Base-by-base conservation (phyloP, 35 echinoderm and acorn worm genomes). In the Holothuria glaberrima region DNA sequence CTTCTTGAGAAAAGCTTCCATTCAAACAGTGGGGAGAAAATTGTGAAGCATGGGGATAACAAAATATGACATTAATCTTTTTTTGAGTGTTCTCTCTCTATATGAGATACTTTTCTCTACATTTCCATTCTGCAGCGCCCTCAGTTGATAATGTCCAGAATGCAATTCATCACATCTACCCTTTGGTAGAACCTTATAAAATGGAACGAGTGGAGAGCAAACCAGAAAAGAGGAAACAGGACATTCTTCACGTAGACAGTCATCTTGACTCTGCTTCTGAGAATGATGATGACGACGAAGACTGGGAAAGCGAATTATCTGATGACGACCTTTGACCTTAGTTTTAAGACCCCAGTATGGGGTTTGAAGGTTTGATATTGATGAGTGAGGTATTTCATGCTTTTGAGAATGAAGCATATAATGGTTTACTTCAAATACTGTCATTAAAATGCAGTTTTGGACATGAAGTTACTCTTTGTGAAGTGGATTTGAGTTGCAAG, bases 111-210 rank as follows among this genome's bases (percentile, higher is more conserved):
- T 65, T 20, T 16, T 65, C 7, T 65, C 2, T 65, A 3, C 10
- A 24, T 28, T 65, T 28, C 60, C 26, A 22, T 21, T 21, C 62
- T 30, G 26, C 91, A 94, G 93, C 93, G 24, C 93, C 93, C 48
- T 91, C 82, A 45, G 93, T 94, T n/a, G 89, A 80, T 14, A 94
- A 94, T 75, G 77, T 94, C 89, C 73, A 86, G 17, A 48, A 48
- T 80, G 93, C 93, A 27, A 94, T 94, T 62, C 68, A 94, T 24
- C 83, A 91, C 44, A 94, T 94, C 1, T 94, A 94, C 70, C 93
- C 93, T 13, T 58, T 94, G 48, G 93, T 94, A 16, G 89, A 91
- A 30, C 75, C 61, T 31, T 54, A 64, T 41, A 35, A 86, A 31
- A 88, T 75, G 83, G 12, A 65, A 21, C 54, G 56, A 56, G 46